Evolutionary conservation across 2,888 invertebrate species (phyloP).

Genomic region (Sympetrum striolatum): DNA sequence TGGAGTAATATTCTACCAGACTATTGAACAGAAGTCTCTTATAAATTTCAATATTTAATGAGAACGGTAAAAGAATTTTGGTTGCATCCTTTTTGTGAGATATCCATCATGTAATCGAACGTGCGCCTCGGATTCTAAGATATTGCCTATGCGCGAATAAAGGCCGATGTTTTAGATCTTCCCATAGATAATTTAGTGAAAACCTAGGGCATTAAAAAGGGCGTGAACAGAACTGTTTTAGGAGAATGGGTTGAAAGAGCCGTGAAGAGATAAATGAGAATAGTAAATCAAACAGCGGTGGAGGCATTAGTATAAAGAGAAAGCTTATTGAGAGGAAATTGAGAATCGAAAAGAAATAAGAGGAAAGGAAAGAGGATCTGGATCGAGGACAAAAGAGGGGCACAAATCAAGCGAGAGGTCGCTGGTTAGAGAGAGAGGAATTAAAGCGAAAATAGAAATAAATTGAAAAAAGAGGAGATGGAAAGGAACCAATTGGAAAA

Average conservation of each 20-base stretch:
- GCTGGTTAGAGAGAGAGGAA: background rate
- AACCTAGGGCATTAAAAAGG: background rate
- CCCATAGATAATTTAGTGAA: no score
- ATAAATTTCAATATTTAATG: no score
- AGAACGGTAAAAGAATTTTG: no score
- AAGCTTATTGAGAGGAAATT: conserved; percentile 40
- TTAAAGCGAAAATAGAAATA: background rate
- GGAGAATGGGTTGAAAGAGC: background rate
- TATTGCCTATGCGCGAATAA: no score
- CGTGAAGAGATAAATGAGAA: conserved; percentile 7
- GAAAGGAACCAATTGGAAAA: background rate
- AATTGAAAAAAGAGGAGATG: background rate
- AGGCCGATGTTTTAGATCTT: no score
- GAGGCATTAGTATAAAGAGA: conserved; percentile 27
- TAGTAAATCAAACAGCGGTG: conserved; percentile 26
- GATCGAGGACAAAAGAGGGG: background rate
- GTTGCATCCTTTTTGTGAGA: no score
- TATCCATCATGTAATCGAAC: no score
- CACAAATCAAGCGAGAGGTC: background rate
- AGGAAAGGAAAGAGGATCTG: conserved; percentile 29
- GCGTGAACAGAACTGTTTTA: background rate
- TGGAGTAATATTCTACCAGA: no score
- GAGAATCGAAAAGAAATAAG: conserved; percentile 29
- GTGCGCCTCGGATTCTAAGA: no score
- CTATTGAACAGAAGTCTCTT: no score